Percentiles rank a stretch among this genome's conserved stretches.
Conservation (phyloP, 2,888 invertebrate species). For the Phyto melanocephala region DNA sequence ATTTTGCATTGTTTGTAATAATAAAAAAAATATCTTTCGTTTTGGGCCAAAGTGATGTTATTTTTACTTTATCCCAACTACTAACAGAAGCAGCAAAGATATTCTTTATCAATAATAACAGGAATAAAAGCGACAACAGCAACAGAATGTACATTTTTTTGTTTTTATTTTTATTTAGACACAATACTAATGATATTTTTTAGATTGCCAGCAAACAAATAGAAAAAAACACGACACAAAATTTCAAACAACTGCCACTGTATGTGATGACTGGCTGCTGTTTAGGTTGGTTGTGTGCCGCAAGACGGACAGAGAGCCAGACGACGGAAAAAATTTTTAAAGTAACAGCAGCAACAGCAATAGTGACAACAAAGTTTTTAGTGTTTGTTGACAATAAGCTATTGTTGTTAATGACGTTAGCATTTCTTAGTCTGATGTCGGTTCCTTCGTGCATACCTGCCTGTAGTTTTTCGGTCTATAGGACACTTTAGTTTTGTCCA, state of each 20-base stretch:
- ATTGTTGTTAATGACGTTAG: conserved; percentile 47
- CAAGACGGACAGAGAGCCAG: neutral
- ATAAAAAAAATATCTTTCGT: neutral
- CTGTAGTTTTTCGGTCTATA: neutral
- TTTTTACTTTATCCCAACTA: too few species aligned
- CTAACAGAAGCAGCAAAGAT: neutral
- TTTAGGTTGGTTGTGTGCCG: conserved; percentile 11
- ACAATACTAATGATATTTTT: conserved; percentile 53
- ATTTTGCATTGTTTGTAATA: conserved; percentile 13
- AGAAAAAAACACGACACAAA: conserved; percentile 22
- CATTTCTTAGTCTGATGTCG: conserved; percentile 6
- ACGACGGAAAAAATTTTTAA: too few species aligned
- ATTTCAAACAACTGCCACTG: conserved; percentile 44
- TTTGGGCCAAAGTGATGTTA: neutral
- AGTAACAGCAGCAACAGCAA: neutral
- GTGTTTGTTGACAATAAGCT: conserved; percentile 51
- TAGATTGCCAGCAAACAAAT: conserved; percentile 25
- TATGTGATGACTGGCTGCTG: conserved; percentile 31
- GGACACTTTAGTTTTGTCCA: too few species aligned
- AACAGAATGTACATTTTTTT: neutral
- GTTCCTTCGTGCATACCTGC: neutral
- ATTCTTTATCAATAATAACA: conserved; percentile 38
- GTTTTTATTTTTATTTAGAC: conserved; percentile 41
- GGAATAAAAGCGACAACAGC: conserved; percentile 33
- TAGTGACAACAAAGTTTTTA: conserved; percentile 44